phyloP scores from a whole-genome alignment of 2,888 invertebrate species.

The Hylaea fasciaria region DNA sequence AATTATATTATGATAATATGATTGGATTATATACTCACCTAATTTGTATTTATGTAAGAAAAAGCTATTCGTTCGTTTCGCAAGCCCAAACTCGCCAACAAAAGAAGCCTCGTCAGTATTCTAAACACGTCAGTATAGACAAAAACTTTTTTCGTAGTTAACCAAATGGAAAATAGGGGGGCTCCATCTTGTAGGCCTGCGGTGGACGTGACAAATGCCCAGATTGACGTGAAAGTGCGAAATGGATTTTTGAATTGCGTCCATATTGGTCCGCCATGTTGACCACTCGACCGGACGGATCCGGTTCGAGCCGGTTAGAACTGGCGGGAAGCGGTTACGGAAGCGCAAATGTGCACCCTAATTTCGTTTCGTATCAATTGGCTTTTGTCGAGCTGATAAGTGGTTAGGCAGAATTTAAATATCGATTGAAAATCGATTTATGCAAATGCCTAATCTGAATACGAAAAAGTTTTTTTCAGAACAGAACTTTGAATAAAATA shows the following conservation, averaged over 20 bases:
- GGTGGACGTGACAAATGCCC: slow-evolving; percentile 67
- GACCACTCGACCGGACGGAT: slow-evolving; percentile 57
- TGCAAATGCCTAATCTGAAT: background rate
- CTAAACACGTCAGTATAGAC: slow-evolving; percentile 28
- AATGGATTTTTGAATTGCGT: slow-evolving; percentile 74
- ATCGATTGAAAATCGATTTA: background rate
- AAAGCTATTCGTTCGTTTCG: too few species aligned
- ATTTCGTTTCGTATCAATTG: slow-evolving; percentile 50
- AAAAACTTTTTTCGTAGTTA: slow-evolving; percentile 32
- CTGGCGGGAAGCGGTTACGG: slow-evolving; percentile 46
- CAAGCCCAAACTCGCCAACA: background rate
- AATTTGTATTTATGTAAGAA: too few species aligned
- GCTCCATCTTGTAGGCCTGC: slow-evolving; percentile 36
- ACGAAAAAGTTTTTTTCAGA: too few species aligned
- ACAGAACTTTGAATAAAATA: too few species aligned
- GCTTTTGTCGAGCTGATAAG: slow-evolving; percentile 42
- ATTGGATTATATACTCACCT: too few species aligned
- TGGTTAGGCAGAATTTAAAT: slow-evolving; percentile 4
- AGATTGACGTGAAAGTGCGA: slow-evolving; percentile 72
- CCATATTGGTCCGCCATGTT: slow-evolving; percentile 63
- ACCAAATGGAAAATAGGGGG: slow-evolving; percentile 31
- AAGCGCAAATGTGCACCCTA: slow-evolving; percentile 58
- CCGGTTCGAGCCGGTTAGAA: slow-evolving; percentile 52
- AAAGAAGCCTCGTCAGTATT: slow-evolving; percentile 16
- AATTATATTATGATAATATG: too few species aligned